Conservation (phyloP, 2,797 vertebrate species). For the Champsocephalus esox region DNA sequence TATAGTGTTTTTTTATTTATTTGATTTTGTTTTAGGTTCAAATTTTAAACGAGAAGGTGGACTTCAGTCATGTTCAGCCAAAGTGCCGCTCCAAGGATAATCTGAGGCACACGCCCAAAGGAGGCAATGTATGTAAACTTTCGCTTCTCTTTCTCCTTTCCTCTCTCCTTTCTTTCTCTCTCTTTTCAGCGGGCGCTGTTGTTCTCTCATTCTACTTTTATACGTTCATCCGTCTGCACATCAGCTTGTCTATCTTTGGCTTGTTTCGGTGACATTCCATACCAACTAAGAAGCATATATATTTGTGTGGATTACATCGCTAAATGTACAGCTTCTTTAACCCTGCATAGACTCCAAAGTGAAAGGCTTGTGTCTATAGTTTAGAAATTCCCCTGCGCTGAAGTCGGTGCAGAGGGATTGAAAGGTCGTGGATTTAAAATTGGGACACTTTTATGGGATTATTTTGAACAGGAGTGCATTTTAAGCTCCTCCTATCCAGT, state of each 20-base stretch:
- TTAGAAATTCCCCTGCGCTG: not conserved
- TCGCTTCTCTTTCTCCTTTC: conserved; percentile 39
- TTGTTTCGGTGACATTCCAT: not conserved
- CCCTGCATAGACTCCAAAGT: not conserved
- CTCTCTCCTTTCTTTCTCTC: not conserved
- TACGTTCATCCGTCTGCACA: conserved; percentile 31
- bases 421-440: conserved; percentile 42
- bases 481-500: conserved; percentile 8
- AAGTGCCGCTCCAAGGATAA: conserved; percentile 83
- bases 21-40: conserved; percentile 74
- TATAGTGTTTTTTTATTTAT: conserved; percentile 55
- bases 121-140: conserved; percentile 79
- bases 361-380: not conserved
- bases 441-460: conserved; percentile 48
- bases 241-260: conserved; percentile 18
- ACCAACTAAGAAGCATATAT: no score
- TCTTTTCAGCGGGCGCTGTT: conserved; percentile 8
- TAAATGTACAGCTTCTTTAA: conserved; percentile 12
- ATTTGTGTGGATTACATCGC: not conserved
- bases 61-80: conserved; percentile 82
- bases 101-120: conserved; percentile 78
- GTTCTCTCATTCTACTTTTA: conserved; percentile 32
- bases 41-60: conserved; percentile 77
- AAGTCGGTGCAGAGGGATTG: conserved; percentile 16
- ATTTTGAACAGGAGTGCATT: conserved; percentile 13